Conservation (phyloP, 2,113 vertebrate genomes). For the Coregonus clupeaformis region DNA sequence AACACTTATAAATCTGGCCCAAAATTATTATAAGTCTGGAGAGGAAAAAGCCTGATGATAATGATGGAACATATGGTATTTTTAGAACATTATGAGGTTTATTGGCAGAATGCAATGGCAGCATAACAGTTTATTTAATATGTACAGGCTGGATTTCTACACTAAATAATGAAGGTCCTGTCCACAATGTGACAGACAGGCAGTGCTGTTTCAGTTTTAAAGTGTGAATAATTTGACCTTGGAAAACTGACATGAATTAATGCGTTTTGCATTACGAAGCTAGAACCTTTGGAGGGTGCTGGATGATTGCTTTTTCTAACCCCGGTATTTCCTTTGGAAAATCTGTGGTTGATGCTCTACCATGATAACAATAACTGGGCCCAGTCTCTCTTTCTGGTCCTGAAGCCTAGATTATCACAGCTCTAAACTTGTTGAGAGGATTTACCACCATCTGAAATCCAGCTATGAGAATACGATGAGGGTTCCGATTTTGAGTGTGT, state of each 20-base stretch:
- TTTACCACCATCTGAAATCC: neutral
- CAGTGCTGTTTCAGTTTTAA: neutral
- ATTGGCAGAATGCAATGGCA: no score
- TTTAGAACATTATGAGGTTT: no score
- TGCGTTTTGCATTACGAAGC: slow-evolving; percentile 18
- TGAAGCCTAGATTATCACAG: neutral
- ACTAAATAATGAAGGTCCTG: no score
- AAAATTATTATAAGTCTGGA: no score
- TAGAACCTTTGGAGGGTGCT: neutral
- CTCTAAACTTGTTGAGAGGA: neutral
- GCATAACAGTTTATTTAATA: neutral
- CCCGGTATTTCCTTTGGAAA: slow-evolving; percentile 22
- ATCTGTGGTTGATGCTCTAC: neutral
- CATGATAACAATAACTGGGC: neutral
- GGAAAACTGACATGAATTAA: slow-evolving; percentile 24
- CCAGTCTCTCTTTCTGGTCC: neutral
- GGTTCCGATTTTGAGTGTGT: neutral
- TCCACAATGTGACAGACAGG: no score
- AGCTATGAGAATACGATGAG: neutral
- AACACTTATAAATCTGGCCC: no score
- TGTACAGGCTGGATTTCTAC: neutral
- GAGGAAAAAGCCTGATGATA: no score
- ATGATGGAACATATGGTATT: no score
- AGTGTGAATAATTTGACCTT: slow-evolving; percentile 8
- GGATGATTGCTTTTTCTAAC: slow-evolving; percentile 8